phyloP scores from a whole-genome alignment of 2,888 invertebrate genomes.

The Amphipyra tragopoginis region DNA sequence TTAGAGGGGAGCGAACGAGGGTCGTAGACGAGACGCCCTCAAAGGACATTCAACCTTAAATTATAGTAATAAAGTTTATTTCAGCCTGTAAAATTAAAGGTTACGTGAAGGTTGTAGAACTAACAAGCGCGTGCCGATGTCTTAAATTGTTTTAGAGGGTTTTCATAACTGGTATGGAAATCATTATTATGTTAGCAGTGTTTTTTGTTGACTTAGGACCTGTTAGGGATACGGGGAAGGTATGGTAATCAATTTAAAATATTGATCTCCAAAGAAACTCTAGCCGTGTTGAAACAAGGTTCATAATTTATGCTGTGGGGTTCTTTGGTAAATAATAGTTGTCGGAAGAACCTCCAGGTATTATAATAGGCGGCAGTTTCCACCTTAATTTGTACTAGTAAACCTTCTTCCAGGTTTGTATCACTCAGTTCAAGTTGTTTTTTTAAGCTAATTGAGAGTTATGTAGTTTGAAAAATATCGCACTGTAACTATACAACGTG shows the following conservation, averaged over 20 bases:
- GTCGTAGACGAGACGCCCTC: slow-evolving; percentile 43
- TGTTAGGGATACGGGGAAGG: slow-evolving; percentile 8
- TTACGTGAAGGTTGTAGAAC: slow-evolving; percentile 53
- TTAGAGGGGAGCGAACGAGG: slow-evolving; percentile 51
- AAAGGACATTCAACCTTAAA: slow-evolving; percentile 48
- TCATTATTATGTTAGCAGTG: slow-evolving; percentile 41
- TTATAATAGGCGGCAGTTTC: too few relatives aligned
- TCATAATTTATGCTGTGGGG: slow-evolving; percentile 1
- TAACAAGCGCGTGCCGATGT: slow-evolving; percentile 69
- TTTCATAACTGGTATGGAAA: slow-evolving; percentile 47
- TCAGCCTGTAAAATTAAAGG: slow-evolving; percentile 27
- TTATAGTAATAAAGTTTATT: slow-evolving; percentile 18
- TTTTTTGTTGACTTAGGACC: slow-evolving; percentile 42
- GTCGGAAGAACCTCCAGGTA: neutral
- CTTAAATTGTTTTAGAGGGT: slow-evolving; percentile 62
- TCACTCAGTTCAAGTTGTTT: too few relatives aligned
- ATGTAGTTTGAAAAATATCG: too few relatives aligned
- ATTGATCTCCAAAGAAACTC: too few relatives aligned
- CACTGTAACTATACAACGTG: too few relatives aligned
- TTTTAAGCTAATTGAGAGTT: too few relatives aligned
- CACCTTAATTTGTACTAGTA: too few relatives aligned
- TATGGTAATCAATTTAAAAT: slow-evolving; percentile 3
- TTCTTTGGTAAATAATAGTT: too few relatives aligned
- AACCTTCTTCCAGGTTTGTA: too few relatives aligned
- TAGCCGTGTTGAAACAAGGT: slow-evolving; percentile 19